Evolutionary conservation across 2,113 vertebrate genomes (phyloP).

Genomic region (Xyrauchen texanus): DNA sequence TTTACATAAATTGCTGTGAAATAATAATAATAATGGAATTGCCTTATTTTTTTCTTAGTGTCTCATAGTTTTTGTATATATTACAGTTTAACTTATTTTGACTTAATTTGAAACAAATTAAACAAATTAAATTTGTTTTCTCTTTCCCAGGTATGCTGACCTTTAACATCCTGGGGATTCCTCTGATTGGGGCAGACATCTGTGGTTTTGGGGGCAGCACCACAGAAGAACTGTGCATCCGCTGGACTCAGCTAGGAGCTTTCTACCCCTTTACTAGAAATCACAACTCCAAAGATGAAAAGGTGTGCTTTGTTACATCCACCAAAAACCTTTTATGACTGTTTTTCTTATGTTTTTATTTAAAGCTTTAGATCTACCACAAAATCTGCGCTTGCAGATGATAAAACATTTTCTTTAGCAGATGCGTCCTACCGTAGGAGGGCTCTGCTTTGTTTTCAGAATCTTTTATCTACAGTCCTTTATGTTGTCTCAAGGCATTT

Average conservation of each 20-base stretch:
- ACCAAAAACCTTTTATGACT: neutral
- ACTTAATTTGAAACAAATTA: too few relatives aligned
- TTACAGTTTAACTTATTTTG: too few relatives aligned
- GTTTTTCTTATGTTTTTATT: neutral
- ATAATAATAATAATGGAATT: too few relatives aligned
- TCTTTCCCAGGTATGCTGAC: slow-evolving; percentile 78
- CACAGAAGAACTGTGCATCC: slow-evolving; percentile 83
- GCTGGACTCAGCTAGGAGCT: slow-evolving; percentile 86
- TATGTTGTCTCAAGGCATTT: neutral
- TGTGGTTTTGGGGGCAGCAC: slow-evolving; percentile 81
- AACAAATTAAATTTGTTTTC: too few relatives aligned
- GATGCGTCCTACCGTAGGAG: neutral
- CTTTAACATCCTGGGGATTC: slow-evolving; percentile 85
- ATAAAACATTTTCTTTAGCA: neutral
- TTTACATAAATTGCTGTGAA: too few relatives aligned
- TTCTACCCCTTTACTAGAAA: slow-evolving; percentile 91
- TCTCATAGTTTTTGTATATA: too few relatives aligned
- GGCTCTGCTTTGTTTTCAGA: too few relatives aligned
- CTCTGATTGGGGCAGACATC: slow-evolving; percentile 81
- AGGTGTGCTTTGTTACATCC: slow-evolving; percentile 59
- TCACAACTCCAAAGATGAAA: slow-evolving; percentile 76
- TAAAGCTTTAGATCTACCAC: neutral
- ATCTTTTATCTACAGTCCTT: too few relatives aligned
- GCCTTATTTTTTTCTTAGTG: too few relatives aligned
- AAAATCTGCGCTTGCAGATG: too few relatives aligned